Percentiles rank a stretch among this genome's conserved stretches.
Conservation (phyloP, 2,797 vertebrate genomes). For the Gymnodraco acuticeps region DNA sequence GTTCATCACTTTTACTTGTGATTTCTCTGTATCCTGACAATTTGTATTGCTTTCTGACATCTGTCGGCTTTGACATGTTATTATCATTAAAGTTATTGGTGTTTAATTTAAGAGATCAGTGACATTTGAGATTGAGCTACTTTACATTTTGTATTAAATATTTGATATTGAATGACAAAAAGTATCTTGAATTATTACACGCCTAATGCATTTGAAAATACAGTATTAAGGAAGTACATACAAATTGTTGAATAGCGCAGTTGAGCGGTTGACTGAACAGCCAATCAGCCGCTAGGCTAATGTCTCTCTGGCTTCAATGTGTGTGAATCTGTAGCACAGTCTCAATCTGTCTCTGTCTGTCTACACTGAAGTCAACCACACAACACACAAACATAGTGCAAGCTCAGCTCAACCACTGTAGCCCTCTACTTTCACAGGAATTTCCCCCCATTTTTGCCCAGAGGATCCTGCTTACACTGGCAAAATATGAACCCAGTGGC, state of each 20-base stretch:
- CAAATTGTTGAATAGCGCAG: constrained; percentile 1
- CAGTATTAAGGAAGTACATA: not conserved
- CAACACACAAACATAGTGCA: constrained; percentile 77
- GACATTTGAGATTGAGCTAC: not conserved
- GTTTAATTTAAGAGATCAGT: not conserved
- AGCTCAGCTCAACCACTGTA: constrained; percentile 74
- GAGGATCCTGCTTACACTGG: constrained; percentile 72
- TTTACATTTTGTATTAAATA: not conserved
- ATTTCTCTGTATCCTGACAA: not conserved
- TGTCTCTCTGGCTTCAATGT: constrained; percentile 4
- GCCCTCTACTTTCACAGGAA: constrained; percentile 76
- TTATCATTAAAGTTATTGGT: no score
- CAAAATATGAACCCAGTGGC: constrained; percentile 74
- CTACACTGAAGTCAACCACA: constrained; percentile 69
- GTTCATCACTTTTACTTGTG: constrained; percentile 1
- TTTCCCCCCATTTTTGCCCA: constrained; percentile 61
- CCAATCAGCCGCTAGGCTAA: constrained; percentile 21
- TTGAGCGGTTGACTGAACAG: constrained; percentile 6
- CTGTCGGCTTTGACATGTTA: no score
- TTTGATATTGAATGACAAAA: not conserved
- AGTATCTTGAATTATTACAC: not conserved
- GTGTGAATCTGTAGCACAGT: constrained; percentile 5
- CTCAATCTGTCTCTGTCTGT: constrained; percentile 59
- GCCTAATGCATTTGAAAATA: not conserved
- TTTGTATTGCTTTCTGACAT: constrained; percentile 1